phyloP scores from a whole-genome alignment of 2,113 vertebrate species.

The Melanostigma gelatinosum region DNA sequence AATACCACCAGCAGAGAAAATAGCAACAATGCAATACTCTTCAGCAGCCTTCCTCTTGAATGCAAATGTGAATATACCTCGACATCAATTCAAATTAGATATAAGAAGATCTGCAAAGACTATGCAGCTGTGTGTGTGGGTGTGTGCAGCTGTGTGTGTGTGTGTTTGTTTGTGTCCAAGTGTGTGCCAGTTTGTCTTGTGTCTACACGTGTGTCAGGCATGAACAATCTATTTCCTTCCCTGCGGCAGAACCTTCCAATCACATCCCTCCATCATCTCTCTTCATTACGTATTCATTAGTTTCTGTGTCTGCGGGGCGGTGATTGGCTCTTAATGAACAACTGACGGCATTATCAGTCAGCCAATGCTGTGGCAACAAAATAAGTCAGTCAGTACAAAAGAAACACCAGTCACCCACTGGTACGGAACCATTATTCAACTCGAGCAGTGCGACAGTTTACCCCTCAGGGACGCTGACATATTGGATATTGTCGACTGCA shows the following conservation, averaged over 20 bases:
- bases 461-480: slow-evolving; percentile 65
- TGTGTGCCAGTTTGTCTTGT: neutral
- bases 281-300: slow-evolving; percentile 80
- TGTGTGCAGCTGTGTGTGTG: slow-evolving; percentile 13
- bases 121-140: slow-evolving; percentile 6
- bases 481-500: slow-evolving; percentile 60
- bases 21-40: neutral
- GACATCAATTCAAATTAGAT: slow-evolving; percentile 13
- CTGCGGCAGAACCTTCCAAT: slow-evolving; percentile 67
- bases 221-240: slow-evolving; percentile 66
- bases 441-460: slow-evolving; percentile 41
- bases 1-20: neutral
- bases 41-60: neutral
- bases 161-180: neutral
- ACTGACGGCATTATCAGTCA: slow-evolving; percentile 76
- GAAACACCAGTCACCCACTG: slow-evolving; percentile 63
- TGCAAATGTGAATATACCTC: neutral
- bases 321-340: slow-evolving; percentile 80
- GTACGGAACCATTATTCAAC: slow-evolving; percentile 71
- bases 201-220: slow-evolving; percentile 54
- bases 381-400: slow-evolving; percentile 72
- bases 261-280: slow-evolving; percentile 71
- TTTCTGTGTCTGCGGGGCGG: slow-evolving; percentile 77
- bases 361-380: slow-evolving; percentile 61
- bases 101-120: slow-evolving; percentile 11